Evolutionary conservation across 1,140 invertebrate genomes (phyloP).

Genomic region (Zaprionus taronus): DNA sequence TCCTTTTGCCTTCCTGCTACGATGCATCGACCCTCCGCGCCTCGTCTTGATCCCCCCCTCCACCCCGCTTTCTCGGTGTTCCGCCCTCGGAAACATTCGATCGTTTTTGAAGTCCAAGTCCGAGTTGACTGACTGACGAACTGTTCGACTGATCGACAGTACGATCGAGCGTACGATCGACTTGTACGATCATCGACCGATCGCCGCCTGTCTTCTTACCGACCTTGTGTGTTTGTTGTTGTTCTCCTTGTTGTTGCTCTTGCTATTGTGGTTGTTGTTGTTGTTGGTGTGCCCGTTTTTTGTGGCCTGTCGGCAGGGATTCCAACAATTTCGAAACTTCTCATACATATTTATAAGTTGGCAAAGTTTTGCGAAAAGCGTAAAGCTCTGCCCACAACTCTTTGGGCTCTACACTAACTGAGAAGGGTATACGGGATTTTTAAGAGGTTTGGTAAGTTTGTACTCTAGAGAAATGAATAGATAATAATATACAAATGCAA

Average conservation of each 20-base stretch:
- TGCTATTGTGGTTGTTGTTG: conserved; percentile 34
- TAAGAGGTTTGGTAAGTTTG: not conserved
- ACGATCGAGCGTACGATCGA: conserved; percentile 41
- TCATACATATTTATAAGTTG: conserved; percentile 84
- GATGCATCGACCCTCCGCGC: conserved; percentile 25
- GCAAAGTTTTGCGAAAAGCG: conserved; percentile 71
- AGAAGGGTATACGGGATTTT: conserved; percentile 15
- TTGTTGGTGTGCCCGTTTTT: conserved; percentile 37
- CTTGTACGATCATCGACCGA: conserved; percentile 57
- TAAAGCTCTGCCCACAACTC: conserved; percentile 69
- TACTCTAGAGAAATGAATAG: not conserved
- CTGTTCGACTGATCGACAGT: conserved; percentile 54
- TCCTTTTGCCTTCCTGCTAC: conserved; percentile 63
- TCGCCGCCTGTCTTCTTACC: conserved; percentile 68
- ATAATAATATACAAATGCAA: not conserved
- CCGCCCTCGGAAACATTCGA: conserved; percentile 13
- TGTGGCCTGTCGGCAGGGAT: conserved; percentile 71
- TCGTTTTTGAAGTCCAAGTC: conserved; percentile 43
- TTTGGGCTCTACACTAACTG: conserved; percentile 7
- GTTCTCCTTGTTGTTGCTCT: conserved; percentile 40
- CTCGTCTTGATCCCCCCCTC: not conserved
- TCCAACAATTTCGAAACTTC: conserved; percentile 83
- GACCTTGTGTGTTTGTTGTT: conserved; percentile 67
- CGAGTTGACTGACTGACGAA: conserved; percentile 55
- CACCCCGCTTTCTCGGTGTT: not conserved